phyloP scores from a whole-genome alignment of 2,888 invertebrate species.

The Chrysina gloriosa region DNA sequence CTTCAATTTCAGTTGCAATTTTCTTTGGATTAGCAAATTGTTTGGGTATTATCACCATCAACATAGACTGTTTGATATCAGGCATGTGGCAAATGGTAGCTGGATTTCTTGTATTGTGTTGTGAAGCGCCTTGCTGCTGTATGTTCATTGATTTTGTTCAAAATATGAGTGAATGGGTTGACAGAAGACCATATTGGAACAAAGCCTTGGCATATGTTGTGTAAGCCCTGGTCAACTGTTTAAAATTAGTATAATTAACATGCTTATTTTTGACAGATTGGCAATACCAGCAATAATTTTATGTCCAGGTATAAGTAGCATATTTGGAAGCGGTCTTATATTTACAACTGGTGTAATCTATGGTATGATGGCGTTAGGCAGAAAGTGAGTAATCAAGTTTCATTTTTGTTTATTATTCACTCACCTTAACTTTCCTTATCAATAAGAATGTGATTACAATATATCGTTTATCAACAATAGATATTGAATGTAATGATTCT shows the following conservation, averaged over 20 bases:
- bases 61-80: slow-evolving; percentile 76
- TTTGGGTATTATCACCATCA: slow-evolving; percentile 72
- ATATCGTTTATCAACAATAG: slow-evolving; percentile 1
- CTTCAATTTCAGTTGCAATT: slow-evolving; percentile 79
- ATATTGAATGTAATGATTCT: slow-evolving; percentile 2
- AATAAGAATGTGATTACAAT: background rate
- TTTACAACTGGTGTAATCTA: slow-evolving; percentile 90
- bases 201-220: slow-evolving; percentile 85
- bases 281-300: slow-evolving; percentile 84
- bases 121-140: slow-evolving; percentile 98
- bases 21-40: slow-evolving; percentile 84
- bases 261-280: slow-evolving; percentile 69
- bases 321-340: slow-evolving; percentile 90
- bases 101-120: slow-evolving; percentile 87
- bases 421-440: background rate
- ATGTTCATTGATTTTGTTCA: slow-evolving; percentile 96
- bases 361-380: slow-evolving; percentile 94
- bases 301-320: slow-evolving; percentile 78
- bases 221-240: slow-evolving; percentile 71
- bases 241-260: slow-evolving; percentile 22
- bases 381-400: slow-evolving; percentile 80
- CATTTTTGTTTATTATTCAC: background rate
- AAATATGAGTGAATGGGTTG: slow-evolving; percentile 84
- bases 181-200: slow-evolving; percentile 89
- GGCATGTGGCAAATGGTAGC: slow-evolving; percentile 90